Evolutionary conservation across 2,113 vertebrate species (phyloP), one percentile per base, ranked within the genome.

Genomic region (Scopus umbretta): DNA sequence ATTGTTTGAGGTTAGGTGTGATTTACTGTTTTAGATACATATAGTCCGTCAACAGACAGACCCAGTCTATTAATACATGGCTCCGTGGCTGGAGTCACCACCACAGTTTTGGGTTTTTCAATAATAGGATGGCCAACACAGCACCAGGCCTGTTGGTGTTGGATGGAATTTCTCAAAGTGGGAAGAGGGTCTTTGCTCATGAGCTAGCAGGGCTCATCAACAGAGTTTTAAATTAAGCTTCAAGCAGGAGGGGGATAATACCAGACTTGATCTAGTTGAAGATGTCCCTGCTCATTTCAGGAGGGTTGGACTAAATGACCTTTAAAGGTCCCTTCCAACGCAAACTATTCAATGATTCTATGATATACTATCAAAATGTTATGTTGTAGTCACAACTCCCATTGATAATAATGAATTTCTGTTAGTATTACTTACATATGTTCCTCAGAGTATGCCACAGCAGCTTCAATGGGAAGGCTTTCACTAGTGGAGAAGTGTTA

Each of bases 391-490:
- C 49, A 80, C 34, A 80, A 14, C 17, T 90, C 38, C 32, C 50
- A 36, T 38, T 59, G 53, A 63, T 29, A 50, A 8, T 17, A 67
- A 58, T 0, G 2, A 78, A 9, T n/a, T 42, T 72, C 26, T 29
- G 11, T 42, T 22, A 38, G 19, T 29, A 75, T n/a, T n/a, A 36
- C 32, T 80, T 16, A 47, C 6, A 7, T 0, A 0, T 5, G 8
- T 73, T 88, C 55, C 36, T 73, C n/a, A 62, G 50, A 80, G 40
- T 53, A 49, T 14, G 27, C 7, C 68, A 38, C 32, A 53, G 17
- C 3, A 23, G 9, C 27, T 88, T 81, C 47, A 71, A 1, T 0
- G 0, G 7, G n/a, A 63, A 67, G 22, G 5, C 13, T 85, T 71
- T 67, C 66, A 50, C 4, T 80, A 25, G 10, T 53, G 26, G 15